These are phyloP conservation scores for Crossocerus cetratus DNA, from an alignment of 2,888 invertebrate genomes.

Conservation along the genomic window DNA sequence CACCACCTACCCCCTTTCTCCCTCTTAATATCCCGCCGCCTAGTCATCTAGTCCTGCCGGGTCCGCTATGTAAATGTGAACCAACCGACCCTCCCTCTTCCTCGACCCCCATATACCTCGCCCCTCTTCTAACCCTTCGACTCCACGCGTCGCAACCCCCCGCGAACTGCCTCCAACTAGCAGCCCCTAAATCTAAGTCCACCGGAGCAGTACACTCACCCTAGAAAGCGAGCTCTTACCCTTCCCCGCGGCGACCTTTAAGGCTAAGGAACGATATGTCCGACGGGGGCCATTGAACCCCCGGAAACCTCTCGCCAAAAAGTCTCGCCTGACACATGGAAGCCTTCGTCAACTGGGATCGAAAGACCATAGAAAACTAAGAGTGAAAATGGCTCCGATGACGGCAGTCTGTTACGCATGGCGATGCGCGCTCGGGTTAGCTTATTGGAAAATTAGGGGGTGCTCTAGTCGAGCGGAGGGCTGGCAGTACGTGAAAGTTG, in stretches of 20 bases:
- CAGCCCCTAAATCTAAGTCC: conserved; percentile 77
- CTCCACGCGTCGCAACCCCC: conserved; percentile 66
- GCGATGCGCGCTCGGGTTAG: not conserved
- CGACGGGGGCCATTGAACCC: conserved; percentile 2
- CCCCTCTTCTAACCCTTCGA: conserved; percentile 50
- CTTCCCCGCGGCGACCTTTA: not conserved
- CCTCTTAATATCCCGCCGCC: conserved; percentile 75
- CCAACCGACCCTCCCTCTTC: conserved; percentile 68
- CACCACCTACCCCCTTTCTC: conserved; percentile 74
- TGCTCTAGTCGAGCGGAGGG: not conserved
- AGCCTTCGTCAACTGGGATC: not conserved
- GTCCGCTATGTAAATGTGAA: conserved; percentile 76
- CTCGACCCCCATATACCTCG: conserved; percentile 60
- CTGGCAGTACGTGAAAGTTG: not conserved
- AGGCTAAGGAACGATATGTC: not conserved
- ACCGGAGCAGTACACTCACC: conserved; percentile 72
- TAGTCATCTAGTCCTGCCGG: conserved; percentile 76
- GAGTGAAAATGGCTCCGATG: not conserved
- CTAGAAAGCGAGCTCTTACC: conserved; percentile 58
- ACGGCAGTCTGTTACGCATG: not conserved
- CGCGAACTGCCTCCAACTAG: conserved; percentile 74
- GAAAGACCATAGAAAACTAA: not conserved
- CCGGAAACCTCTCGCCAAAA: not conserved
- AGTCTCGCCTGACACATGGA: not conserved
- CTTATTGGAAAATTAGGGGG: not conserved